Conservation (phyloP, 1,140 invertebrate genomes). For the Whitmania pigra region DNA sequence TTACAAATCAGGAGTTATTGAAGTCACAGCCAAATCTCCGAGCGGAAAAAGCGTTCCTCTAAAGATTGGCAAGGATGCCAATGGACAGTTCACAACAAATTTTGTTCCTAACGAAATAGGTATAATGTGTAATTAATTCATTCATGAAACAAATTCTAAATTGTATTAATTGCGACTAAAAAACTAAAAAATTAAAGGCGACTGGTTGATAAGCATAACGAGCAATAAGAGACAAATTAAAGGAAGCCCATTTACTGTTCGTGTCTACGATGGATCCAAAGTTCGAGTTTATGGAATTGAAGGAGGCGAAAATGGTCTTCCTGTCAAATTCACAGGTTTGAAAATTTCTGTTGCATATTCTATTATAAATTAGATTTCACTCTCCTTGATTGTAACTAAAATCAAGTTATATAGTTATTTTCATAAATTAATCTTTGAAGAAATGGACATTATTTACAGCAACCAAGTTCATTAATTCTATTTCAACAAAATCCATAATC, state of each 20-base stretch:
- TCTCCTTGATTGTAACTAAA: background rate
- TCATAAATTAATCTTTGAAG: background rate
- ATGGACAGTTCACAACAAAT: slow-evolving; percentile 73
- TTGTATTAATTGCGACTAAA: background rate
- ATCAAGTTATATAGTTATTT: background rate
- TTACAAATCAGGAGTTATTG: slow-evolving; percentile 59
- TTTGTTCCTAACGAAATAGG: slow-evolving; percentile 92
- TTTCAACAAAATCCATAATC: too few relatives aligned
- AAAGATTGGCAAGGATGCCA: slow-evolving; percentile 49
- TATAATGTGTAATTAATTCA: slow-evolving; percentile 26
- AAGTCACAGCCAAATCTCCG: slow-evolving; percentile 75
- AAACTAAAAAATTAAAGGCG: too few relatives aligned
- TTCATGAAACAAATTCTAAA: background rate
- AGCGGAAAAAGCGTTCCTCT: slow-evolving; percentile 62
- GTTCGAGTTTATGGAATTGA: slow-evolving; percentile 37
- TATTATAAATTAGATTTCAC: slow-evolving; percentile 33
- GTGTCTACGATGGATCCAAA: slow-evolving; percentile 38
- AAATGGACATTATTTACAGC: background rate
- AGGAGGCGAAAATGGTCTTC: slow-evolving; percentile 40
- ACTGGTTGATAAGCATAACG: slow-evolving; percentile 87
- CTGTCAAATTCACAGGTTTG: slow-evolving; percentile 37
- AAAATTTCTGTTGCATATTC: slow-evolving; percentile 11
- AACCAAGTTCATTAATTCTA: too few relatives aligned
- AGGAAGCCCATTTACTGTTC: slow-evolving; percentile 48
- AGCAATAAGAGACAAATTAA: slow-evolving; percentile 90